Evolutionary conservation across 2,113 vertebrate genomes (phyloP).

Genomic region (Muntiacus muntjak): DNA sequence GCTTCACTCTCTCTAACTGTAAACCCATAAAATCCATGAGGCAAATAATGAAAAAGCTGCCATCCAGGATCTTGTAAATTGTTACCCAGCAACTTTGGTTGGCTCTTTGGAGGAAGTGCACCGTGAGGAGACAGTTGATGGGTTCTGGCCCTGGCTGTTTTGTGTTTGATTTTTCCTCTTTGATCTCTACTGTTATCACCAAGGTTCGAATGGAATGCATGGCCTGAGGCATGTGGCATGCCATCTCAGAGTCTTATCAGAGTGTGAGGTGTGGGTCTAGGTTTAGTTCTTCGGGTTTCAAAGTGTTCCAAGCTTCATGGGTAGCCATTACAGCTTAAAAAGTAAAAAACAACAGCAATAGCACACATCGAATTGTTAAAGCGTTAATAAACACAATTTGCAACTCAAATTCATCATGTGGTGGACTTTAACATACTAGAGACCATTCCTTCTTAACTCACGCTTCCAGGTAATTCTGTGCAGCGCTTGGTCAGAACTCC

Average conservation of each 20-base stretch:
- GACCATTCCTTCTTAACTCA: background rate
- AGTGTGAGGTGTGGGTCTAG: background rate
- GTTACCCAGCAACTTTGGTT: background rate
- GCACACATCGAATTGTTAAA: background rate
- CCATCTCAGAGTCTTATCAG: background rate
- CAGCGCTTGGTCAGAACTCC: background rate
- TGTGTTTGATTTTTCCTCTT: background rate
- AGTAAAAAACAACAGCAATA: background rate
- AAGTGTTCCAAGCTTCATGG: background rate
- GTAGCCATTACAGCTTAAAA: background rate
- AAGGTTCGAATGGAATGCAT: background rate
- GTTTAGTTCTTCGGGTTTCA: background rate
- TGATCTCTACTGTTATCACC: background rate
- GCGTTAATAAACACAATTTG: background rate
- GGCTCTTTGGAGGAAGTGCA: background rate
- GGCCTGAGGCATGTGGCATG: background rate
- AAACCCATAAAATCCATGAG: conserved; percentile 33
- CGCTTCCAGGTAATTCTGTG: background rate
- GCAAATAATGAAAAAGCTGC: conserved; percentile 29
- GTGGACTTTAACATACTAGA: background rate
- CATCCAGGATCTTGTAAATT: background rate
- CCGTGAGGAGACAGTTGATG: background rate
- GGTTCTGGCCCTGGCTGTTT: background rate
- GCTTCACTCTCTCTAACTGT: background rate
- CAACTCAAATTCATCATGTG: background rate